A percentile compares a stretch with the other conserved stretches of the same genome.
Conservation (phyloP, 2,113 vertebrate species). For the Limanda limanda region DNA sequence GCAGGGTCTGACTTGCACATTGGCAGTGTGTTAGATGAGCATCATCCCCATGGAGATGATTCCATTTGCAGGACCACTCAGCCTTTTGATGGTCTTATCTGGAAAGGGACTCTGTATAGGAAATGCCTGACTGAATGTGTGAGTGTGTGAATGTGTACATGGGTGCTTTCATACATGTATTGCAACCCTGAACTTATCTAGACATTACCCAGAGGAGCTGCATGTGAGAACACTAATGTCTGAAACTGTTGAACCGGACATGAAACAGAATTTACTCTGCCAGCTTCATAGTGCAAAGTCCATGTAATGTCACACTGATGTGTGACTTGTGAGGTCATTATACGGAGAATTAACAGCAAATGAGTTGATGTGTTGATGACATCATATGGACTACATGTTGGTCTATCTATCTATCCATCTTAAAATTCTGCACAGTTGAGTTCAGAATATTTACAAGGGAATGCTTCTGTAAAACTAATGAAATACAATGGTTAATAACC, state of each 20-base stretch:
- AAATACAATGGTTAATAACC: too few relatives aligned
- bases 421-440: too few relatives aligned
- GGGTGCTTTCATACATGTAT: background rate
- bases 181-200: background rate
- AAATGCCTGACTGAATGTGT: constrained; percentile 28
- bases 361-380: background rate
- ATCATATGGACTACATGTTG: too few relatives aligned
- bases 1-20: constrained; percentile 22
- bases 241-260: constrained; percentile 4
- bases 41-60: constrained; percentile 55
- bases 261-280: background rate
- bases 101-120: constrained; percentile 22
- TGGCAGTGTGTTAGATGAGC: constrained; percentile 57
- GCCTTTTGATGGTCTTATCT: constrained; percentile 65
- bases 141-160: constrained; percentile 13
- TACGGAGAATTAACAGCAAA: background rate
- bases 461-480: too few relatives aligned
- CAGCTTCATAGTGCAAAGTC: background rate
- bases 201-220: constrained; percentile 12
- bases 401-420: background rate
- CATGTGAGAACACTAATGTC: background rate
- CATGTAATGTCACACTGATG: background rate
- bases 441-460: too few relatives aligned
- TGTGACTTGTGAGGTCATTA: background rate
- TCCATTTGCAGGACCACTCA: constrained; percentile 63